Evolutionary conservation across 2,888 invertebrate species (phyloP).

Genomic region (Horisme vitalbata): DNA sequence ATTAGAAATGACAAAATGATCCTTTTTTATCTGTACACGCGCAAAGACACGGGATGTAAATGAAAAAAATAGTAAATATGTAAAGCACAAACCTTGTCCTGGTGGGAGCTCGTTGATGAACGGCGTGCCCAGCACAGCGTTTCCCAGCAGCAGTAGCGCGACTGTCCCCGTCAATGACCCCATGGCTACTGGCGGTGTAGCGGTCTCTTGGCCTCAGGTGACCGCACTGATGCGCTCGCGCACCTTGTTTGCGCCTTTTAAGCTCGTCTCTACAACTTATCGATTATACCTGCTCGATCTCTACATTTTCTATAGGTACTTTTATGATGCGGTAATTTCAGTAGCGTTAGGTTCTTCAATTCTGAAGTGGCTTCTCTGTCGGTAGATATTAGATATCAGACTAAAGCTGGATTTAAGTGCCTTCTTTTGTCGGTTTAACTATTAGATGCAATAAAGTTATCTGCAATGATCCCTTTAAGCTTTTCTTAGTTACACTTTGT

Average conservation of each 20-base stretch:
- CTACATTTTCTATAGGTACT: constrained; percentile 8
- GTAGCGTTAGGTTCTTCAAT: neutral
- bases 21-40: no score
- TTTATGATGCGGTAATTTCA: constrained; percentile 3
- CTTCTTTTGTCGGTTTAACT: constrained; percentile 1
- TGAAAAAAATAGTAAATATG: neutral
- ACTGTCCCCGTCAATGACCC: constrained; percentile 58
- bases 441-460: constrained; percentile 2
- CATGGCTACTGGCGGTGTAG: constrained; percentile 64
- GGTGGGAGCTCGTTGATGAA: constrained; percentile 64
- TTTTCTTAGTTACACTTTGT: neutral
- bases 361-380: constrained; percentile 11
- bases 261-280: constrained; percentile 53
- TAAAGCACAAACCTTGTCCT: constrained; percentile 55
- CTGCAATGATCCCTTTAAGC: constrained; percentile 1
- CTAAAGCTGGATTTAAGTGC: neutral
- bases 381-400: neutral
- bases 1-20: no score
- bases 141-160: constrained; percentile 53
- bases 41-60: no score
- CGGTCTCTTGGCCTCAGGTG: constrained; percentile 43
- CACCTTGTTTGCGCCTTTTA: constrained; percentile 58
- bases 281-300: constrained; percentile 19
- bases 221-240: constrained; percentile 58
- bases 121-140: constrained; percentile 55